These are phyloP conservation scores for Isichthys henryi DNA, from an alignment of 2,113 vertebrate genomes.

Conservation along the genomic window DNA sequence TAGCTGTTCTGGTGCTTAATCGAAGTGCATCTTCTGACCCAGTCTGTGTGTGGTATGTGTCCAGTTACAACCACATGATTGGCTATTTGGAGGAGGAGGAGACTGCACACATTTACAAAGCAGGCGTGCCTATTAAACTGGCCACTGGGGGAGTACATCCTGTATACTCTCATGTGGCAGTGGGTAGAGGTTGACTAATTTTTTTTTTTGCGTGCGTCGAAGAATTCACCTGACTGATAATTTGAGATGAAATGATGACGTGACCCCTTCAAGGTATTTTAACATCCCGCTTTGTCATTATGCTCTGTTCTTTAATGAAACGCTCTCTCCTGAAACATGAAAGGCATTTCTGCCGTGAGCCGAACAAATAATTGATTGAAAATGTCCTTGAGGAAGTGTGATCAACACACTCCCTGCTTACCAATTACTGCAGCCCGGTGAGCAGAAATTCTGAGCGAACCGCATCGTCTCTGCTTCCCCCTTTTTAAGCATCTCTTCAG, in stretches of 20 bases:
- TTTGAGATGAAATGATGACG: neutral
- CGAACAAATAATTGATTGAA: constrained; percentile 9
- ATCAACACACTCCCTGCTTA: neutral
- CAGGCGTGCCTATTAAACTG: neutral
- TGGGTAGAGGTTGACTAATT: neutral
- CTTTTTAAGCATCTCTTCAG: neutral
- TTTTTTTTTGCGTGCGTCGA: neutral
- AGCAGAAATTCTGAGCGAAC: neutral
- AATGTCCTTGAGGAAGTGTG: constrained; percentile 13
- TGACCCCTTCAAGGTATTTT: neutral
- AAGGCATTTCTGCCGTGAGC: neutral
- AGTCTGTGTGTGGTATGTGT: neutral
- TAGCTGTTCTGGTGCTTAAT: neutral
- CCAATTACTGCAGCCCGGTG: neutral
- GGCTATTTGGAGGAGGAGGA: neutral
- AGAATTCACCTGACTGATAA: neutral
- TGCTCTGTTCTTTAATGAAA: neutral
- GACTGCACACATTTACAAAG: neutral
- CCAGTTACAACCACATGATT: neutral
- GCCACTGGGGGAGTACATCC: neutral
- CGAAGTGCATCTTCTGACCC: neutral
- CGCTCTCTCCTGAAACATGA: neutral
- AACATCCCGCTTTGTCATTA: neutral
- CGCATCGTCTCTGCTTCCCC: neutral
- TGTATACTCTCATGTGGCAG: neutral